Evolutionary conservation across 2,888 invertebrate genomes (phyloP).

Genomic region (Zygogramma bicolorata): DNA sequence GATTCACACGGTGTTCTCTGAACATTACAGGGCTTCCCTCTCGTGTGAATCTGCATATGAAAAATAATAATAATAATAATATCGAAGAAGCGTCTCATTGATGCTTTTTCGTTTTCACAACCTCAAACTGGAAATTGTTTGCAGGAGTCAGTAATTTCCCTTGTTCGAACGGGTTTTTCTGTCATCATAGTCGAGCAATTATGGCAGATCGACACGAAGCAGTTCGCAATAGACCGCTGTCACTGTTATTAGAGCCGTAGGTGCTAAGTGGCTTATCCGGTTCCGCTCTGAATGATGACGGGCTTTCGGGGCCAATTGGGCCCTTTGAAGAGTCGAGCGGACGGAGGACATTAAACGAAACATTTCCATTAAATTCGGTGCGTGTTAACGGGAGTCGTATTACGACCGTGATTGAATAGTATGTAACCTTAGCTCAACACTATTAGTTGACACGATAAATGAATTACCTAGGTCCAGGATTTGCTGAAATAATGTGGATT

Average conservation of each 20-base stretch:
- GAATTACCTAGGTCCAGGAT: too few species aligned
- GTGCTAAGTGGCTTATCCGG: slow-evolving; percentile 26
- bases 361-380: neutral
- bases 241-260: neutral
- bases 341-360: slow-evolving; percentile 5
- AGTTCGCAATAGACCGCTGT: neutral
- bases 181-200: neutral
- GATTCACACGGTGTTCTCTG: too few species aligned
- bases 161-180: too few species aligned
- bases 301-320: neutral
- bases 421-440: neutral
- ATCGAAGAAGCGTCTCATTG: too few species aligned
- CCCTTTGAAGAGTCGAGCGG: slow-evolving; percentile 10
- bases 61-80: too few species aligned
- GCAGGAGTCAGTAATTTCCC: too few species aligned
- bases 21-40: too few species aligned
- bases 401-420: neutral
- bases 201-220: neutral
- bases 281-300: slow-evolving; percentile 12
- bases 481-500: too few species aligned
- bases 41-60: too few species aligned
- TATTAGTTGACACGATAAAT: too few species aligned
- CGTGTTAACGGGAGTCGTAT: neutral
- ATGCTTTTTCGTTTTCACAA: too few species aligned
- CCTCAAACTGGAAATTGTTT: too few species aligned